Percentiles rank a stretch among this genome's conserved stretches.
Evolutionary conservation across 2,888 invertebrate genomes (phyloP).

Genomic region (Pasiphila rectangulata): DNA sequence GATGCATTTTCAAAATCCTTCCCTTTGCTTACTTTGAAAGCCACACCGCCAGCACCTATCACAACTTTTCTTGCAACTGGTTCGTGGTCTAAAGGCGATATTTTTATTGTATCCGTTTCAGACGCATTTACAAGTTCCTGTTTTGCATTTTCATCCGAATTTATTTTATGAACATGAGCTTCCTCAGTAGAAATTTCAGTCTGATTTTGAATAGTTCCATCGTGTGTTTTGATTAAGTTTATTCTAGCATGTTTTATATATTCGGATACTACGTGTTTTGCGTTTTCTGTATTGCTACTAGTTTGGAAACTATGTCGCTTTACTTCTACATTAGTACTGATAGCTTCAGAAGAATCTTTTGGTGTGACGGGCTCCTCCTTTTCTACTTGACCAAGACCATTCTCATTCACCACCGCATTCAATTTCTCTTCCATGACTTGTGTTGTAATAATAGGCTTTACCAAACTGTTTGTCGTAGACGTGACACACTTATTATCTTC

Average conservation of each 20-base stretch:
- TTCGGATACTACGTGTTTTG: conserved; percentile 84
- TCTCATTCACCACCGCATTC: conserved; percentile 36
- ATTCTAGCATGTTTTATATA: conserved; percentile 83
- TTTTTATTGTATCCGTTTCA: conserved; percentile 60
- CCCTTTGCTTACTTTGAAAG: conserved; percentile 79
- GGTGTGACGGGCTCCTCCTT: conserved; percentile 45
- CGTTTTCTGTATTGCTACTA: conserved; percentile 70
- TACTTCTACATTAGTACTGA: conserved; percentile 39
- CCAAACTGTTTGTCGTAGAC: conserved; percentile 35
- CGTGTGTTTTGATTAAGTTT: conserved; percentile 64
- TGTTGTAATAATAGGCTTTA: conserved; percentile 37
- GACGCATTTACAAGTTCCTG: conserved; percentile 48
- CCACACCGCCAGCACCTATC: conserved; percentile 83
- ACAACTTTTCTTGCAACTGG: conserved; percentile 81
- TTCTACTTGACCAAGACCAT: conserved; percentile 38
- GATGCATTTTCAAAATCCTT: conserved; percentile 72
- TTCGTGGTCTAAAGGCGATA: conserved; percentile 64
- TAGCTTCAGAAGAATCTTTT: conserved; percentile 37
- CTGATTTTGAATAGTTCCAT: conserved; percentile 55
- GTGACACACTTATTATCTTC: conserved; percentile 40
- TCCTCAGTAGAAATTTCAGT: conserved; percentile 57
- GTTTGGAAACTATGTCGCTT: conserved; percentile 50
- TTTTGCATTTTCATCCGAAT: conserved; percentile 56
- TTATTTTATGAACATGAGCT: conserved; percentile 44
- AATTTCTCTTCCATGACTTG: conserved; percentile 40